phyloP scores from a whole-genome alignment of 1,140 invertebrate species.

The Popillia japonica region DNA sequence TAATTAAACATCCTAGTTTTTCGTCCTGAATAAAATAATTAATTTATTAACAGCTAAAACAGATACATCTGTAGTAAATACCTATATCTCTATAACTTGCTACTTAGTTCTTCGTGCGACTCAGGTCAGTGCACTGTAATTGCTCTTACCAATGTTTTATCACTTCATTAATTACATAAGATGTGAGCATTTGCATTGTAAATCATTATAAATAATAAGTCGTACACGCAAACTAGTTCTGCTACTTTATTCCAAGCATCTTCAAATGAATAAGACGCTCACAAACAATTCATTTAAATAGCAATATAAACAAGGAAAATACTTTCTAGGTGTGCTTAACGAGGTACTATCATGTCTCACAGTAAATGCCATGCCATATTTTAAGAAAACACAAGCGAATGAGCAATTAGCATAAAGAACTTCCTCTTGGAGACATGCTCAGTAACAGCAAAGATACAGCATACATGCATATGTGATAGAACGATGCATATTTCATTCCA shows the following conservation, averaged over 20 bases:
- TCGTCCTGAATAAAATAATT: background rate
- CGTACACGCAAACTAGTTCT: background rate
- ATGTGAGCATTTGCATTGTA: slow-evolving; percentile 7
- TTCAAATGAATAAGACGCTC: background rate
- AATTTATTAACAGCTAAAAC: background rate
- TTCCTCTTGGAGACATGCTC: no score
- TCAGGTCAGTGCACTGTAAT: slow-evolving; percentile 12
- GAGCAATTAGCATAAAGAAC: no score
- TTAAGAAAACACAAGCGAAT: no score
- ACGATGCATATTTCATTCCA: no score
- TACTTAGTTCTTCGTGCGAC: background rate
- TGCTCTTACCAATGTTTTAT: background rate
- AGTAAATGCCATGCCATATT: no score
- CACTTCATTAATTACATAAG: slow-evolving; percentile 13
- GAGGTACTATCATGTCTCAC: no score
- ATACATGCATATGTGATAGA: no score
- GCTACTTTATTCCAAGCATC: background rate
- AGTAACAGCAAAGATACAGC: no score
- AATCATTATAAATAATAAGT: slow-evolving; percentile 5
- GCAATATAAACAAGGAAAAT: background rate
- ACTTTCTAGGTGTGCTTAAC: background rate
- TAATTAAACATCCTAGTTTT: slow-evolving; percentile 18
- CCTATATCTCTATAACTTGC: background rate
- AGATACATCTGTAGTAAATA: background rate
- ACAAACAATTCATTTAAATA: background rate